Conservation (phyloP, 2,797 vertebrate genomes). For the Hemibagrus guttatus region DNA sequence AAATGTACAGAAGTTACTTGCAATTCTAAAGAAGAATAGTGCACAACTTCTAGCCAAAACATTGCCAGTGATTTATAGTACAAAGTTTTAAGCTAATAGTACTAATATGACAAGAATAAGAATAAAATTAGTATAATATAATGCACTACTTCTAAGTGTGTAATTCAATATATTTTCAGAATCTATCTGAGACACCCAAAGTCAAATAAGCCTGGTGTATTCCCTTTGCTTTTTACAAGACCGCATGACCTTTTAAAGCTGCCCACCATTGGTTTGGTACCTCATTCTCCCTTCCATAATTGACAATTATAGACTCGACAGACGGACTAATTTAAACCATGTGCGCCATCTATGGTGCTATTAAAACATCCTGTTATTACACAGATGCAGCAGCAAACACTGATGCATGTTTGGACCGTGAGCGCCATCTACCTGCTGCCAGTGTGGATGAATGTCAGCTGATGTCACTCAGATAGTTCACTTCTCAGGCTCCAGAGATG, state of each 20-base stretch:
- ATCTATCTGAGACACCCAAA: background rate
- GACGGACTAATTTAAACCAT: slow-evolving; percentile 22
- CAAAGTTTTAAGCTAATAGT: background rate
- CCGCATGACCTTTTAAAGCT: slow-evolving; percentile 13
- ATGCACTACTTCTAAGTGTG: background rate
- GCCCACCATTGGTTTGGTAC: background rate
- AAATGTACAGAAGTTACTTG: background rate
- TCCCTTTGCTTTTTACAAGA: background rate
- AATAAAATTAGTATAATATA: background rate
- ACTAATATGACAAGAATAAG: background rate
- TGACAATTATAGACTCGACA: background rate
- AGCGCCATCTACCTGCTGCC: slow-evolving; percentile 38
- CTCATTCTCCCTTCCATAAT: slow-evolving; percentile 10
- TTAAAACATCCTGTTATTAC: slow-evolving; percentile 4
- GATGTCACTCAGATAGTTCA: background rate
- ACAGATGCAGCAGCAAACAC: too few species aligned
- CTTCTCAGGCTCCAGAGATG: background rate
- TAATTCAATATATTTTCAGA: background rate
- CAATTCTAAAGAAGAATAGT: background rate
- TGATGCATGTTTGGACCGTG: background rate
- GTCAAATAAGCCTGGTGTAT: background rate
- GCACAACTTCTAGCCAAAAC: background rate
- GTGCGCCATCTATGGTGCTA: slow-evolving; percentile 36
- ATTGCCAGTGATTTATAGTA: background rate
- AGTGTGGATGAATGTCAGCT: background rate